Evolutionary conservation across 2,113 vertebrate genomes (phyloP).

Genomic region (Sitta europaea): DNA sequence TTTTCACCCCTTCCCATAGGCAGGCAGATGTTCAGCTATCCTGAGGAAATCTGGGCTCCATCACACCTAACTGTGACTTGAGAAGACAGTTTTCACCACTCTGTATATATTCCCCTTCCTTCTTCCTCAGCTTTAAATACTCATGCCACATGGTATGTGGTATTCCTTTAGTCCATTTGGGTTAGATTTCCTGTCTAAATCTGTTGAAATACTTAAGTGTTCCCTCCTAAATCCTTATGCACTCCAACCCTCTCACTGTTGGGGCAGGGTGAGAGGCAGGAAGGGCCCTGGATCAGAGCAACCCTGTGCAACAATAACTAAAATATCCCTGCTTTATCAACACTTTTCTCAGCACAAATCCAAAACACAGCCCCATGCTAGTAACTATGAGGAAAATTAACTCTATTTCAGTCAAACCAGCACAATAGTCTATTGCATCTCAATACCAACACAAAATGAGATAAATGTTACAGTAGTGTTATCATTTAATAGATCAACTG

Average conservation of each 20-base stretch:
- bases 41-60: neutral
- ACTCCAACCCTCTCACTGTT: accelerated
- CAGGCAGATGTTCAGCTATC: neutral
- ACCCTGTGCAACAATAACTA: neutral
- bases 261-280: neutral
- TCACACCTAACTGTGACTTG: neutral
- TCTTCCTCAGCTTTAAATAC: neutral
- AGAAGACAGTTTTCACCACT: neutral
- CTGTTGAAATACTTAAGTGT: neutral
- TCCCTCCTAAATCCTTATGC: neutral
- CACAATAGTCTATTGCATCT: neutral
- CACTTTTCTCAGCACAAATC: neutral
- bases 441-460: constrained; percentile 53
- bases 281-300: neutral
- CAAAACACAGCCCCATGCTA: neutral
- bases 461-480: constrained; percentile 4
- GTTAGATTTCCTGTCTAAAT: neutral
- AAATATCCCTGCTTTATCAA: neutral
- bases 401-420: neutral
- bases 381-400: neutral
- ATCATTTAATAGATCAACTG: constrained; percentile 22
- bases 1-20: neutral
- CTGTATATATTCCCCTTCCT: neutral
- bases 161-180: neutral
- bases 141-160: neutral